These are phyloP conservation scores for Physella acuta DNA, from an alignment of 1,140 invertebrate genomes.

Conservation along the genomic window DNA sequence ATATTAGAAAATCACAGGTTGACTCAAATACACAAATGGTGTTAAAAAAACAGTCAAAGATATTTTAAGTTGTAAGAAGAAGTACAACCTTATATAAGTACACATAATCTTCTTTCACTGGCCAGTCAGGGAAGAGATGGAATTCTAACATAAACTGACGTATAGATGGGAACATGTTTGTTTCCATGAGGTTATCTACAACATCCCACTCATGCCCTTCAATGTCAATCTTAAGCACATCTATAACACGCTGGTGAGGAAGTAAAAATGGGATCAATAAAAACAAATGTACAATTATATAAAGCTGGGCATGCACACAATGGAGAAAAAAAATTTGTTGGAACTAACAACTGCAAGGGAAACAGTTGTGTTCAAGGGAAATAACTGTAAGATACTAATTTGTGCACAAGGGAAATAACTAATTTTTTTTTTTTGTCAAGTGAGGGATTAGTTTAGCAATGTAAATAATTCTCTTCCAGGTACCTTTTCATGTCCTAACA, in stretches of 20 bases:
- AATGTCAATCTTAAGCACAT: constrained; percentile 45
- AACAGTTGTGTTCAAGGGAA: too few species aligned
- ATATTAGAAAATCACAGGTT: too few species aligned
- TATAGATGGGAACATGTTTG: constrained; percentile 25
- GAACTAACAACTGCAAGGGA: too few species aligned
- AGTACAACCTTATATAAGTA: constrained; percentile 20
- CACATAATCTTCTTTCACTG: constrained; percentile 29
- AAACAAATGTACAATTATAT: not conserved
- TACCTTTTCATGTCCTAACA: constrained; percentile 38
- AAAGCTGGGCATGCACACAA: not conserved
- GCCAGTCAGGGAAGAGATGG: constrained; percentile 35
- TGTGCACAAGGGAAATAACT: too few species aligned
- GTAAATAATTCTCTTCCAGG: too few species aligned
- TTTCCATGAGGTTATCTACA: constrained; percentile 35
- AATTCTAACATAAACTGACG: constrained; percentile 36
- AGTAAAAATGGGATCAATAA: not conserved
- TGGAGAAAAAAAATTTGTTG: too few species aligned
- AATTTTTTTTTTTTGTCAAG: too few species aligned
- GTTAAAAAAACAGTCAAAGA: too few species aligned
- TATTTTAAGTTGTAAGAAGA: too few species aligned
- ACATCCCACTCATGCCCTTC: constrained; percentile 47
- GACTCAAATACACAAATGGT: too few species aligned
- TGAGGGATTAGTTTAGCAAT: too few species aligned
- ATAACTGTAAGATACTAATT: too few species aligned
- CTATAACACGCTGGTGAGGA: constrained; percentile 36